These are phyloP conservation scores for Butastur rufipennis DNA, from an alignment of 2,113 vertebrate species.

Conservation along the genomic window DNA sequence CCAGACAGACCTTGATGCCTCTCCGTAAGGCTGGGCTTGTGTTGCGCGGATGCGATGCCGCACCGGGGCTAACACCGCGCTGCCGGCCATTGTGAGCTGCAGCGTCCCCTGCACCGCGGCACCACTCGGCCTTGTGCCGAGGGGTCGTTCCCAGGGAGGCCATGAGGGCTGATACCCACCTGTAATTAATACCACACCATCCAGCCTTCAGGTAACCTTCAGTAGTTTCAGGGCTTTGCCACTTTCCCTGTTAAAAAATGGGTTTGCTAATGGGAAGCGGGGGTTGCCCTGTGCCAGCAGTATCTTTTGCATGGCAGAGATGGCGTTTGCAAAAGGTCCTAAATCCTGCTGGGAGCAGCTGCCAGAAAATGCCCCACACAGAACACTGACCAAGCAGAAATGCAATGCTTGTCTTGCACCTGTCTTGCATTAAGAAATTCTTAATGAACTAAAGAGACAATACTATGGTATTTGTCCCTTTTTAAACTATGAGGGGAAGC, in stretches of 20 bases:
- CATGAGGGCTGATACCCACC: background rate
- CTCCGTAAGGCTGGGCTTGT: background rate
- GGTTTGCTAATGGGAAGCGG: background rate
- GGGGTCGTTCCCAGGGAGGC: background rate
- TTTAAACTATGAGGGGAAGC: background rate
- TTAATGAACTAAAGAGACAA: background rate
- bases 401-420: background rate
- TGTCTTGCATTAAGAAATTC: background rate
- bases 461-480: background rate
- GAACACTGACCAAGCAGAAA: background rate
- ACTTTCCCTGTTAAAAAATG: background rate
- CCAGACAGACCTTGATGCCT: background rate
- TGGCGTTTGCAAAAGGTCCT: background rate
- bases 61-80: accelerated
- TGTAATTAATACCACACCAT: background rate
- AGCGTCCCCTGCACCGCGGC: background rate
- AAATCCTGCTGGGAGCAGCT: background rate
- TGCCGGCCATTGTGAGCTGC: background rate
- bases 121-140: background rate
- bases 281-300: background rate
- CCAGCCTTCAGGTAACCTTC: background rate
- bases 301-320: background rate
- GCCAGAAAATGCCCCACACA: accelerated
- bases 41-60: background rate
- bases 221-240: background rate